These are phyloP conservation scores for Holothuria scabra DNA, from an alignment of 53 echinoderm and acorn worm genomes.

Conservation along the genomic window DNA sequence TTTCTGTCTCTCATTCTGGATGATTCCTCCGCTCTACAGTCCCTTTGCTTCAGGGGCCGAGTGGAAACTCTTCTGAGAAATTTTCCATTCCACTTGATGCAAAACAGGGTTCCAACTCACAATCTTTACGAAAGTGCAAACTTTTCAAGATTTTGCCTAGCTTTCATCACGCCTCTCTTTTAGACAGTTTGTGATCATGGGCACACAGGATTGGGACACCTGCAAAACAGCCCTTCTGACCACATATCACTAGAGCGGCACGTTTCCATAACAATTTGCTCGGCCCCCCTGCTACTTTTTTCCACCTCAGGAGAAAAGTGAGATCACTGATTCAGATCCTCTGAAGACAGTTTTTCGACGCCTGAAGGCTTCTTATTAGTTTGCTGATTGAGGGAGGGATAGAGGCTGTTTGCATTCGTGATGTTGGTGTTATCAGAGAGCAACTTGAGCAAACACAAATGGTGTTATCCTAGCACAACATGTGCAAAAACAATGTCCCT, in stretches of 20 bases:
- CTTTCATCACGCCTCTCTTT: no score
- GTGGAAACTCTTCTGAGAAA: no score
- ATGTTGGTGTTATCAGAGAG: neutral
- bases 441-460: neutral
- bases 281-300: slow-evolving; percentile 29
- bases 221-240: slow-evolving; percentile 20
- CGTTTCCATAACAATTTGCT: slow-evolving; percentile 9
- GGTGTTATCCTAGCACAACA: no score
- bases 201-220: slow-evolving; percentile 7
- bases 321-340: neutral
- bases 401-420: neutral
- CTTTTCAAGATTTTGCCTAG: no score
- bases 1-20: no score
- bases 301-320: neutral
- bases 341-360: neutral
- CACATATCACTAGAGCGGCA: slow-evolving; percentile 22
- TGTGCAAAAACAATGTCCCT: no score
- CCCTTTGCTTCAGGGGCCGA: no score
- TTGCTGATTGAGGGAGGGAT: neutral
- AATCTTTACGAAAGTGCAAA: no score
- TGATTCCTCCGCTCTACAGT: no score
- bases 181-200: neutral
- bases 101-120: no score
- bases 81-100: no score
- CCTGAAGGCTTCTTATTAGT: slow-evolving; percentile 34